phyloP scores from a whole-genome alignment of 2,888 invertebrate genomes.

The Phaonia tiefii region DNA sequence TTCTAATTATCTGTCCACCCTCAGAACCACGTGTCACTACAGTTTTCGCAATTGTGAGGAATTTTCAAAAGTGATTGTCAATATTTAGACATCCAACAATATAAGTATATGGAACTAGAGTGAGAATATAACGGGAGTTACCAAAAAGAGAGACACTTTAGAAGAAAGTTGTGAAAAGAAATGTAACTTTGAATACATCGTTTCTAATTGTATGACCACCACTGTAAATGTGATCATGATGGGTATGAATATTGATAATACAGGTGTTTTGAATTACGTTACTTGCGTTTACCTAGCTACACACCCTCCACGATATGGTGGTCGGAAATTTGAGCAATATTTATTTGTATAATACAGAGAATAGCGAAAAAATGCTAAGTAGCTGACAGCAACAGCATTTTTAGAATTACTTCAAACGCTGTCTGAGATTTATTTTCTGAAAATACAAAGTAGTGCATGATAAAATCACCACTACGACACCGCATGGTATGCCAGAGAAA shows the following conservation, averaged over 20 bases:
- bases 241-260: neutral
- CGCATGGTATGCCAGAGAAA: neutral
- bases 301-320: neutral
- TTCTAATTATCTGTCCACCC: no score
- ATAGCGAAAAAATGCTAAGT: neutral
- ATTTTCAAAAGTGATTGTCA: no score
- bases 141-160: no score
- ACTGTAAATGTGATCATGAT: slow-evolving; percentile 11
- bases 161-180: no score
- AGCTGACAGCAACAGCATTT: neutral
- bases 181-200: no score
- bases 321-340: slow-evolving; percentile 43
- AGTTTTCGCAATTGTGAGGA: no score
- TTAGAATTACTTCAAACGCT: no score
- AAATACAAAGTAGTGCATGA: neutral
- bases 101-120: neutral
- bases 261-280: slow-evolving; percentile 29
- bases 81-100: no score
- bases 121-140: no score
- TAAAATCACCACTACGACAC: neutral
- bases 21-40: no score
- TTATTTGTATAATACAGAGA: slow-evolving; percentile 13
- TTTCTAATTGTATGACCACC: no score
- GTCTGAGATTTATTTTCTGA: neutral
- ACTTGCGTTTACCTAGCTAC: neutral